Base-by-base conservation (phyloP, 2,113 vertebrate species). In the Amia ocellicauda region DNA sequence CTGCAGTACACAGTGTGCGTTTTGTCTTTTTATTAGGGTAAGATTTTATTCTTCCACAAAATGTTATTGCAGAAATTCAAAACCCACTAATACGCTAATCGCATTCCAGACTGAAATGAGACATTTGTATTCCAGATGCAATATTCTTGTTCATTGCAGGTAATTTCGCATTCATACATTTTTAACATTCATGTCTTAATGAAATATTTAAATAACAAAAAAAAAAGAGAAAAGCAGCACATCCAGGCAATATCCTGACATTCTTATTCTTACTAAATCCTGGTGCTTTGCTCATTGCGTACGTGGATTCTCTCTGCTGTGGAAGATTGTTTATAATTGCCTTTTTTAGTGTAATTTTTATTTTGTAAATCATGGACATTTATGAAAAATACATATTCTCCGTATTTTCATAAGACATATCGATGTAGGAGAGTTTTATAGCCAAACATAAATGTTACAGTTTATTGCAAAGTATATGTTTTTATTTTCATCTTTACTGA, bases 201-300 rank as follows among this genome's bases (percentile, higher is more conserved):
- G 55, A 28, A 26, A 58, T 52, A 43, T 42, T 65, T 58, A 26
- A 36, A 20, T 64, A 65, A 36, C 55, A 65, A 49, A 64, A 59
- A 64, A 65, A 40, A 40, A n/a, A n/a, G n/a, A n/a, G n/a, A n/a
- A n/a, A n/a, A n/a, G 7, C 4, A 2, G 45, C 45, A 47, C 45
- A 16, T 47, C 45, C 45, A 47, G 45, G 45, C 45, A 47, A 16
- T 5, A 16, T 19, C 5, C 45, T n/a, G 45, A 47, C n/a, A 47
- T 16, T 47, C 14, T 47, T 19, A 47, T 9, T n/a, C 45, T 47
- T 47, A 47, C 11, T 3, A 47, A 47, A 47, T 47, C 43, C n/a
- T n/a, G 11, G 43, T n/a, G 11, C 4, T 17, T 47, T 47, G 17
- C 13, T 47, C 16, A 17, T 9, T 47, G 45, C 17, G 45, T 47